Conservation (phyloP, 2,888 invertebrate genomes). For the Dorcus hopei region DNA sequence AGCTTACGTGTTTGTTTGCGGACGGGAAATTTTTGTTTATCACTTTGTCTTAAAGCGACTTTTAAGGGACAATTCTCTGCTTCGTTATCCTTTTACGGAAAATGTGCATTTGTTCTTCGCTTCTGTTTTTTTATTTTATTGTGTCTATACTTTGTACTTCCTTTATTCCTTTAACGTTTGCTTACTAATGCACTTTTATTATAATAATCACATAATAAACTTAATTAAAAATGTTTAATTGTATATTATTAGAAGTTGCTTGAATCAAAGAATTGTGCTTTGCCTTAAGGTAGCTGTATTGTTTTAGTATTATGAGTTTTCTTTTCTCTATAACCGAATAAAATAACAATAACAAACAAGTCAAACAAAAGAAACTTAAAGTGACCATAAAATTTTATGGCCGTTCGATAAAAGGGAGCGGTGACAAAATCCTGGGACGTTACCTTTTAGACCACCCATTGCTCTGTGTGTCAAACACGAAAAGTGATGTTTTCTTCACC, state of each 20-base stretch:
- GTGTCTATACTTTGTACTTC: not conserved
- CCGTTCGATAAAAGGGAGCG: not conserved
- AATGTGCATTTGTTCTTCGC: slow-evolving; percentile 7
- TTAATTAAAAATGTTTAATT: too few relatives aligned
- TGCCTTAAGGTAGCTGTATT: too few relatives aligned
- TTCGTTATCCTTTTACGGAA: slow-evolving; percentile 19
- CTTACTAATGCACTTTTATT: not conserved
- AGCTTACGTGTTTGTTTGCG: slow-evolving; percentile 23
- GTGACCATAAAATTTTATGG: not conserved
- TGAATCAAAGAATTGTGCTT: too few relatives aligned
- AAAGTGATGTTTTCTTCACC: too few relatives aligned
- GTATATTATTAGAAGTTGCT: too few relatives aligned
- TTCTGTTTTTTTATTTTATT: not conserved
- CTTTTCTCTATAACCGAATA: too few relatives aligned
- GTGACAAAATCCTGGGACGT: not conserved
- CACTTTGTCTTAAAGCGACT: slow-evolving; percentile 20
- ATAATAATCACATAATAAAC: too few relatives aligned
- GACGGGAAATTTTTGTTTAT: slow-evolving; percentile 22
- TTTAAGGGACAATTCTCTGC: slow-evolving; percentile 22
- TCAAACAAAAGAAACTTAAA: too few relatives aligned
- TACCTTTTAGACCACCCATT: not conserved
- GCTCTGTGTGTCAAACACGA: too few relatives aligned
- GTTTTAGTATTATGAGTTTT: too few relatives aligned
- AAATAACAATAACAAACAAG: too few relatives aligned
- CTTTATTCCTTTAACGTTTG: not conserved